A percentile compares a stretch with the other conserved stretches of the same genome.
Conservation (phyloP, 2,888 invertebrate species). For the Drosophila anceps region DNA sequence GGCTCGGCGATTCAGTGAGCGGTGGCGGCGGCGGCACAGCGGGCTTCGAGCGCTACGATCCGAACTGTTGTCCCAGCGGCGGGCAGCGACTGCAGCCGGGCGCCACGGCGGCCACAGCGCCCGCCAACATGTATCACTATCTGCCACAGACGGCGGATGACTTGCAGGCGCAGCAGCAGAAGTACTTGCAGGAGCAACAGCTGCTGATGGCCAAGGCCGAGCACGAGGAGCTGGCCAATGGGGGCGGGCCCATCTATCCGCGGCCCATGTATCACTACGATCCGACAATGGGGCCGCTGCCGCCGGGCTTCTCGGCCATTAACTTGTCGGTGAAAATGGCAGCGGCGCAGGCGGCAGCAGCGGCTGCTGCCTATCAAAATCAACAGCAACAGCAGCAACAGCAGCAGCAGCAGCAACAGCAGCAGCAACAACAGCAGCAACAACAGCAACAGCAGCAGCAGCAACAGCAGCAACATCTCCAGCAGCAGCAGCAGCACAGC, state of each 20-base stretch:
- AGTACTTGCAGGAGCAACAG: slow-evolving; percentile 87
- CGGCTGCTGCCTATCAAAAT: slow-evolving; percentile 84
- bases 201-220: slow-evolving; percentile 89
- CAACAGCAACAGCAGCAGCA: slow-evolving; percentile 71
- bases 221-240: slow-evolving; percentile 87
- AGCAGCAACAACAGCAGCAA: slow-evolving; percentile 75
- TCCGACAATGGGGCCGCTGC: slow-evolving; percentile 89
- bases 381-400: slow-evolving; percentile 80
- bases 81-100: slow-evolving; percentile 45
- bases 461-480: slow-evolving; percentile 84
- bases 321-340: slow-evolving; percentile 93
- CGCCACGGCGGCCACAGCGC: slow-evolving; percentile 32
- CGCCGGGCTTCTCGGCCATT: slow-evolving; percentile 92
- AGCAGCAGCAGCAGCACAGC: slow-evolving; percentile 85
- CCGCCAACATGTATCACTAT: slow-evolving; percentile 88
- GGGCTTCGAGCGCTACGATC: slow-evolving; percentile 89
- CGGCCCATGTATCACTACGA: slow-evolving; percentile 95
- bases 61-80: slow-evolving; percentile 81
- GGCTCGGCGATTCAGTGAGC: slow-evolving; percentile 37
- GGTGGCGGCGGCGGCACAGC: slow-evolving; percentile 81
- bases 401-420: slow-evolving; percentile 79
- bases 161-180: slow-evolving; percentile 87
- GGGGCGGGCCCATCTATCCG: slow-evolving; percentile 90
- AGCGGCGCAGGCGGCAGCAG: slow-evolving; percentile 85
- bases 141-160: slow-evolving; percentile 87